Base-by-base conservation (phyloP, 2,888 invertebrate species). In the Mesorhabditis belari region DNA sequence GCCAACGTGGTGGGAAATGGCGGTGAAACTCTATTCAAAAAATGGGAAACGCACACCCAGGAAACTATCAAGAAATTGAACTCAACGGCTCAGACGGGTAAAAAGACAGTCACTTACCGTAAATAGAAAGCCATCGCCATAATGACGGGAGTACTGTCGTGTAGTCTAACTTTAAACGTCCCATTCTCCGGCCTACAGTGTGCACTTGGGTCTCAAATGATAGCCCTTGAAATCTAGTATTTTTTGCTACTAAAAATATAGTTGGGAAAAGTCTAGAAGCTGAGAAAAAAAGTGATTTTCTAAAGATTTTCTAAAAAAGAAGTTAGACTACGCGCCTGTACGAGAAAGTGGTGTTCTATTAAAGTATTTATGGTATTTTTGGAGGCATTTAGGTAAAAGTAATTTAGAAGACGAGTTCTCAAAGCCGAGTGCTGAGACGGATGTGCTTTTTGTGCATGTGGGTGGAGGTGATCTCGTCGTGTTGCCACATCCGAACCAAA, bases 401-500 rank as follows among this genome's bases (percentile, higher is more conserved):
- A 35, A 23, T 24, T 27, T 52, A 58, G 78, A 79, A 17, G 67
- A 71, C n/a, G 70, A 76, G 55, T 80, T 79, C 65, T 66, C 68
- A 25, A 56, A 66, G 5, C 71, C 71, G 12, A 65, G 65, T n/a
- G 65, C 65, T 17, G 63, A 71, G n/a, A 70, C 71, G 2, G 80
- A 80, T 61, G 69, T 77, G 4, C 58, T 80, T 6, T 71, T 73
- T 2, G 63, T 78, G 57, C 68, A 70, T 0, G 69, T 75, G 6
- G 77, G 74, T 29, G 73, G 70, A 29, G 81, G 80, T 57, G 71
- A 74, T 52, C 70, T 79, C 24, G 74, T 79, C 17, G 76, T 76
- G 35, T 73, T 81, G 57, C 75, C 77, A 17, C 80, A 80, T 66
- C 81, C 80, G 35, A 75, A 79, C 52, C 61, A 61, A 21, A 61